These are phyloP conservation scores for Carabus problematicus DNA, from an alignment of 2,888 invertebrate species.

Conservation along the genomic window DNA sequence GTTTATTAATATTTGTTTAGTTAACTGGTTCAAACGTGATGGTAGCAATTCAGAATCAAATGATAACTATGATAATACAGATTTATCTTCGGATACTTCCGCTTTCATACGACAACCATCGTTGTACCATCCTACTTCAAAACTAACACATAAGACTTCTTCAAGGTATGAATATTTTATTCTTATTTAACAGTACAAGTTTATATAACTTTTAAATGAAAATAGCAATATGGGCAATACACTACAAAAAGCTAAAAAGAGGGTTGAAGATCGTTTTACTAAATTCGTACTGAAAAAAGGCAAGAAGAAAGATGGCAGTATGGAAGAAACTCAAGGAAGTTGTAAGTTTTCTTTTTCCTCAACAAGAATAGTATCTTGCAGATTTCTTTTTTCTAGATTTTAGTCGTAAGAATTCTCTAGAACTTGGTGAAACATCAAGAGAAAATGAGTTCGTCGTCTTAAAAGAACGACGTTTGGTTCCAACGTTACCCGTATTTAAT, in stretches of 20 bases:
- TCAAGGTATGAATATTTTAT: slow-evolving; percentile 49
- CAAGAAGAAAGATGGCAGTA: slow-evolving; percentile 87
- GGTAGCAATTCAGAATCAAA: slow-evolving; percentile 60
- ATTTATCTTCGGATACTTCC: slow-evolving; percentile 63
- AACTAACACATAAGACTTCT: slow-evolving; percentile 49
- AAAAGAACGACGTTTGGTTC: slow-evolving; percentile 86
- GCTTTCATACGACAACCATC: slow-evolving; percentile 60
- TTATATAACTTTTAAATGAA: slow-evolving; percentile 19
- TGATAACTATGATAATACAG: slow-evolving; percentile 62
- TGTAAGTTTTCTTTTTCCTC: slow-evolving; percentile 62
- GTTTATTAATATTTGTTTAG: slow-evolving; percentile 51
- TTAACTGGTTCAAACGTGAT: slow-evolving; percentile 68
- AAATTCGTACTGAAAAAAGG: slow-evolving; percentile 84
- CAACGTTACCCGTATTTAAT: slow-evolving; percentile 78
- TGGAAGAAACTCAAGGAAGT: slow-evolving; percentile 83
- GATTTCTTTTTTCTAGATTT: slow-evolving; percentile 61
- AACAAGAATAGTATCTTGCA: not conserved
- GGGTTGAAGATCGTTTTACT: slow-evolving; percentile 89
- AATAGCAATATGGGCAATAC: slow-evolving; percentile 68
- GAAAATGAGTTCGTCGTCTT: slow-evolving; percentile 89
- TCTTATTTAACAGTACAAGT: slow-evolving; percentile 9
- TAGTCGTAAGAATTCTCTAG: slow-evolving; percentile 83
- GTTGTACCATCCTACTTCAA: slow-evolving; percentile 58
- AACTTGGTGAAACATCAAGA: slow-evolving; percentile 78
- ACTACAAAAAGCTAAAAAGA: slow-evolving; percentile 80